Percentiles rank a stretch among this genome's conserved stretches.
Conservation (phyloP, 1,140 invertebrate species). For the Ceratina japonica region DNA sequence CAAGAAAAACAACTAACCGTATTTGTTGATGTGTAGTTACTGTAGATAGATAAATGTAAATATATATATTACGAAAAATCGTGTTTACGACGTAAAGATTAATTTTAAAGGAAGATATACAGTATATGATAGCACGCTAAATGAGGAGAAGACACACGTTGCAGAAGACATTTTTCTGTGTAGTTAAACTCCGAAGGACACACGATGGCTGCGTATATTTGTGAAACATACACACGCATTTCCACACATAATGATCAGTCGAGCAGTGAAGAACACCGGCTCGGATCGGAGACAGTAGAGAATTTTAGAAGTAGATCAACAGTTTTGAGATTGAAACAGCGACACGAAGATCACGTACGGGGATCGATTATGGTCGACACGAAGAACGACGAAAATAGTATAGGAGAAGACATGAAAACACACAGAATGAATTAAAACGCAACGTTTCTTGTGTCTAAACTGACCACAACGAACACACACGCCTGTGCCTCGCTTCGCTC, state of each 20-base stretch:
- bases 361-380: slow-evolving; percentile 2
- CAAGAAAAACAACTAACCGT: slow-evolving; percentile 69
- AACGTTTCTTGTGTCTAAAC: slow-evolving; percentile 55
- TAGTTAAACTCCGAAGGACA: slow-evolving; percentile 50
- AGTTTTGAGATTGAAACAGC: background rate
- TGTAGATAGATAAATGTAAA: slow-evolving; percentile 77
- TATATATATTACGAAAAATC: slow-evolving; percentile 65
- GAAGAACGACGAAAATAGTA: slow-evolving; percentile 3
- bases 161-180: slow-evolving; percentile 41
- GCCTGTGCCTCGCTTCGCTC: slow-evolving; percentile 67
- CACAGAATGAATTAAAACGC: background rate
- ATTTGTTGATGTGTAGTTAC: slow-evolving; percentile 80
- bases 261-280: too few relatives aligned
- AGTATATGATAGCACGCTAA: slow-evolving; percentile 42
- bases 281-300: background rate
- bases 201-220: slow-evolving; percentile 29
- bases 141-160: slow-evolving; percentile 49
- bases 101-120: slow-evolving; percentile 59
- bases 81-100: slow-evolving; percentile 66
- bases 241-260: background rate
- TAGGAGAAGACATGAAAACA: background rate
- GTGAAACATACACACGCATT: slow-evolving; percentile 29
- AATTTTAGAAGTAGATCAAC: slow-evolving; percentile 2
- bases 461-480: slow-evolving; percentile 64
- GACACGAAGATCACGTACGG: background rate